A percentile compares a stretch with the other conserved stretches of the same genome.
Evolutionary conservation across 2,888 invertebrate species (phyloP).

Genomic region (Drosophila tripunctata): DNA sequence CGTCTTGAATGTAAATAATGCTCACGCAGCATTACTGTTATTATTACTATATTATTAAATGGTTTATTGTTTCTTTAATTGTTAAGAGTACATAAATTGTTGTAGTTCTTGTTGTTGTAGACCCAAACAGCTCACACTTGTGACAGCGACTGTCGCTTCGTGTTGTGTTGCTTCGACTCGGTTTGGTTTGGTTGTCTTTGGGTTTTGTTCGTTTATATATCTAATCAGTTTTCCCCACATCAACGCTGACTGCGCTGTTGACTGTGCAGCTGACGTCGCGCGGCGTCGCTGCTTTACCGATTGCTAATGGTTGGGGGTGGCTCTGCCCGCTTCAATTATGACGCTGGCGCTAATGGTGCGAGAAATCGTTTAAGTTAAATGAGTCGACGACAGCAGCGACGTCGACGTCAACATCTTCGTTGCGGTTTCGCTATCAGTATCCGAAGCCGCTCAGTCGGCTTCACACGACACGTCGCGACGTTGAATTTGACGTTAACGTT

Average conservation of each 20-base stretch:
- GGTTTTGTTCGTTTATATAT: slow-evolving; percentile 43
- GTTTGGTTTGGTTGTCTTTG: not conserved
- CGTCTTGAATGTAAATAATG: too few relatives aligned
- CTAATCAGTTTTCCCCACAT: slow-evolving; percentile 42
- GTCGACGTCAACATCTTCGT: not conserved
- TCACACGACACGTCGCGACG: not conserved
- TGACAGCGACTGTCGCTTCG: slow-evolving; percentile 28
- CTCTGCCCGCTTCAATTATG: slow-evolving; percentile 52
- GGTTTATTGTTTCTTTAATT: slow-evolving; percentile 1
- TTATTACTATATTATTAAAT: too few relatives aligned
- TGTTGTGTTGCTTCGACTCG: not conserved
- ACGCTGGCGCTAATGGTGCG: slow-evolving; percentile 68
- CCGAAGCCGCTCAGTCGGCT: not conserved
- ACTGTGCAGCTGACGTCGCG: slow-evolving; percentile 3
- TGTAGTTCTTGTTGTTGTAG: too few relatives aligned
- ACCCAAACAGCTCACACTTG: slow-evolving; percentile 43
- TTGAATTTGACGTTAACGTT: slow-evolving; percentile 32
- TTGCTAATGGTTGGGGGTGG: slow-evolving; percentile 32
- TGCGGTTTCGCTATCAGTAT: not conserved
- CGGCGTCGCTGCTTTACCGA: slow-evolving; percentile 19
- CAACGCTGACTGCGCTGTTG: not conserved
- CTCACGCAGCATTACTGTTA: too few relatives aligned
- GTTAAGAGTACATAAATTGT: too few relatives aligned
- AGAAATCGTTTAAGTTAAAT: slow-evolving; percentile 64
- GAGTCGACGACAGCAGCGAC: not conserved